Conservation (phyloP, 1,140 invertebrate genomes). For the Lamellibrachia luymesi region DNA sequence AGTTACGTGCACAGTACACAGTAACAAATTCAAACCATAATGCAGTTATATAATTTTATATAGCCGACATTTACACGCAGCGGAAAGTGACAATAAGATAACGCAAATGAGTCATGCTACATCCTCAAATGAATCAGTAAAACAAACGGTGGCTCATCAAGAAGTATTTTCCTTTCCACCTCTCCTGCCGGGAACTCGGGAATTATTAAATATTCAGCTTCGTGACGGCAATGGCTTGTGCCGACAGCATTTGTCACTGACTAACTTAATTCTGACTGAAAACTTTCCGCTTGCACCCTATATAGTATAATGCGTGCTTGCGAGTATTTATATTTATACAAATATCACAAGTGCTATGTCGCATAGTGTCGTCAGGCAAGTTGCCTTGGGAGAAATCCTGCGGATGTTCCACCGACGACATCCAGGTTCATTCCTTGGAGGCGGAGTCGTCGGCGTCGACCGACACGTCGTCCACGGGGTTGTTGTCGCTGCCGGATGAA, state of each 20-base stretch:
- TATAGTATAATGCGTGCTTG: background rate
- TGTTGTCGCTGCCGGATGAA: slow-evolving; percentile 12
- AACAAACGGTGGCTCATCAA: background rate
- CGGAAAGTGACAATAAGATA: background rate
- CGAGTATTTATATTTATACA: background rate
- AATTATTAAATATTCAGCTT: background rate
- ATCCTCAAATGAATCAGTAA: background rate
- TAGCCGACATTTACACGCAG: background rate
- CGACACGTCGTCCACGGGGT: background rate
- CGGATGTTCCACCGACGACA: no score
- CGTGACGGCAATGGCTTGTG: background rate
- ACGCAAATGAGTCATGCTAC: background rate
- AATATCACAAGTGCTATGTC: background rate
- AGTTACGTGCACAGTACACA: background rate
- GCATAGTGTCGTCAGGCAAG: background rate
- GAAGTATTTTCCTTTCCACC: background rate
- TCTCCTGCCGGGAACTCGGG: no score
- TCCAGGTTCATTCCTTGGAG: background rate
- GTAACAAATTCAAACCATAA: background rate
- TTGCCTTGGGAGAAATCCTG: background rate
- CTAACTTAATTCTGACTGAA: background rate
- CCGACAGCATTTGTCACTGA: background rate
- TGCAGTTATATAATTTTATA: background rate
- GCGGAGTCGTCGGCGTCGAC: background rate
- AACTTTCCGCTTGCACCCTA: background rate